Conservation (phyloP, 2,113 vertebrate species). For the Phyllostomus discolor region DNA sequence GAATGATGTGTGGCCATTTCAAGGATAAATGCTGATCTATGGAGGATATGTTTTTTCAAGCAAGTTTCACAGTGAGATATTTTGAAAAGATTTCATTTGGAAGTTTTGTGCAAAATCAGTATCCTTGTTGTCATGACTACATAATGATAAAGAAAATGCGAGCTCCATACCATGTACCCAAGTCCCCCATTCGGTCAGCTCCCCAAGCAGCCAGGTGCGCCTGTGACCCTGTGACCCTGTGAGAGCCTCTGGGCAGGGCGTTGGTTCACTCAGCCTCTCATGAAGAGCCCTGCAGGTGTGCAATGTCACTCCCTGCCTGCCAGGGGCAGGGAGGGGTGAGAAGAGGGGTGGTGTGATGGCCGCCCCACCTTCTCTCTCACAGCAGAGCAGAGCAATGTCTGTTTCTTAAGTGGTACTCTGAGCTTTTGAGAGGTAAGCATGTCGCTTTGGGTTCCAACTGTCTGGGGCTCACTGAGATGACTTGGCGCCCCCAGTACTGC, state of each 20-base stretch:
- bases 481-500: not conserved
- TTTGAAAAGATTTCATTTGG: not conserved
- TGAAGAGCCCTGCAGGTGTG: not conserved
- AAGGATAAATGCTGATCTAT: not conserved
- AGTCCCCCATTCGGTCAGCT: not conserved
- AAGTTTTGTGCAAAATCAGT: not conserved
- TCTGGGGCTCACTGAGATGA: not conserved
- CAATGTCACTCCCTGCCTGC: not conserved
- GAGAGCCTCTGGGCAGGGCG: not conserved
- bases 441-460: not conserved
- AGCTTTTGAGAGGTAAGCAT: not conserved
- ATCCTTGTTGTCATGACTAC: not conserved
- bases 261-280: not conserved
- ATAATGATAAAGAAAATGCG: not conserved
- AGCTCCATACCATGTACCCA: not conserved
- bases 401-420: not conserved
- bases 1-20: no score
- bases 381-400: not conserved
- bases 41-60: not conserved
- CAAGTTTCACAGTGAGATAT: not conserved
- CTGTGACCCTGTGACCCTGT: no score
- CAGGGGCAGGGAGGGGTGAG: not conserved
- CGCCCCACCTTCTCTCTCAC: not conserved
- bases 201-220: not conserved
- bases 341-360: not conserved